Evolutionary conservation across 2,113 vertebrate species (phyloP), one percentile per base, ranked within the genome.

Genomic region (Burhinus oedicnemus): DNA sequence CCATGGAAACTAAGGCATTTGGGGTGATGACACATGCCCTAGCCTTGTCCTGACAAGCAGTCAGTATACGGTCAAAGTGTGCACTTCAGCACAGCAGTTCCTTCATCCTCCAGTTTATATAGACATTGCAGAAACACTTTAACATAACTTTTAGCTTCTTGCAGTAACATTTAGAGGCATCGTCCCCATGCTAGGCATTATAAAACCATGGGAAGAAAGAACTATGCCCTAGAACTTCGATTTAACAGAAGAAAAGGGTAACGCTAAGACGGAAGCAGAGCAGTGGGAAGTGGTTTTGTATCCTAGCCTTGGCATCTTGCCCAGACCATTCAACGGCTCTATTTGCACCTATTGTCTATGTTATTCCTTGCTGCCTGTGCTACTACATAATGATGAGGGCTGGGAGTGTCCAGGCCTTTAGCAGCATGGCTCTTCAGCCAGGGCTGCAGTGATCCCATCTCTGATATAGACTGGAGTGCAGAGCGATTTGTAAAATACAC

Each of bases 321-420:
- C 45, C 65, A 78, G 80, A 36, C 19, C 12, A 38, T 92, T 95
- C 51, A 72, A 90, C 54, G 86, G n/a, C 38, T 95, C 64, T 84
- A 22, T 85, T 96, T 95, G 12, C 36, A 64, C 51, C 51, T 81
- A 47, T 36, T 79, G 42, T 40, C 55, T 83, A 8, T n/a, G 51
- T 66, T 87, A 51, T 68, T 86, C 62, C 81, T 77, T 92, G 58
- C 30, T 89, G 55, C 32, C 3, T 81, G 18, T 26, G 40, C 18
- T 34, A 6, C 13, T 71, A 5, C 57, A 29, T 30, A 75, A 62
- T 19, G 16, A 66, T 55, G 57, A 87, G n/a, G 25, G 5, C 38
- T 68, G 64, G 25, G 29, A 87, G 21, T 26, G 5, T 8, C 18
- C 30, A 77, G 9, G 21, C 17, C 23, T 83, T 84, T 47, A 55